Conservation (phyloP, 92 coral and sea anemone genomes). For the Isaurus tuberculatus region DNA sequence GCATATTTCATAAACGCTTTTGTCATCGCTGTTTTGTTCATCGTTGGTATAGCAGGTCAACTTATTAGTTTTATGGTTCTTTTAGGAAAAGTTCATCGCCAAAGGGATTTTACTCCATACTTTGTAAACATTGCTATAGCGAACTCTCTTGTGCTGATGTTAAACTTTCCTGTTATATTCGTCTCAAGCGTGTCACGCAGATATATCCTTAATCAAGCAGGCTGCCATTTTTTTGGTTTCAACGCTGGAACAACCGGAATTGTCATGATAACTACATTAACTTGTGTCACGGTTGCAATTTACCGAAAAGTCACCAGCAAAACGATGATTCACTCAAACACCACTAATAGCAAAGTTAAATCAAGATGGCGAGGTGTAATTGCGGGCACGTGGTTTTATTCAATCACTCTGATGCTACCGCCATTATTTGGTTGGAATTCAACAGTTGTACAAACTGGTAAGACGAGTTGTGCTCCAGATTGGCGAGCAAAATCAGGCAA, state of each 20-base stretch:
- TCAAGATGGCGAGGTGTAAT: conserved; percentile 31
- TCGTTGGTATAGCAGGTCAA: conserved; percentile 60
- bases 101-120: conserved; percentile 65
- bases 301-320: conserved; percentile 42
- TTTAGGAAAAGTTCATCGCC: conserved; percentile 46
- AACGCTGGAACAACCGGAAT: conserved; percentile 61
- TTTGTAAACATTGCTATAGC: conserved; percentile 69
- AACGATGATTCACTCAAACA: background rate
- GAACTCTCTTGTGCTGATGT: conserved; percentile 63
- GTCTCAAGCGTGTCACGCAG: conserved; percentile 63
- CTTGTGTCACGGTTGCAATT: conserved; percentile 52
- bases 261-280: conserved; percentile 63
- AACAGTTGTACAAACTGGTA: conserved; percentile 54
- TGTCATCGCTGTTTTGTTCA: conserved; percentile 40
- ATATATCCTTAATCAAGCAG: conserved; percentile 51
- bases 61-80: conserved; percentile 50
- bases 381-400: conserved; percentile 67
- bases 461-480: conserved; percentile 68
- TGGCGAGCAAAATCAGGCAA: conserved; percentile 57
- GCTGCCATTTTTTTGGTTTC: conserved; percentile 60
- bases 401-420: conserved; percentile 60
- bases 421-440: conserved; percentile 67
- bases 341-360: background rate
- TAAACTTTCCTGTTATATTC: conserved; percentile 70
- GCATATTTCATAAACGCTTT: conserved; percentile 49